Conservation (phyloP, 2,797 vertebrate species). For the Mustela erminea region DNA sequence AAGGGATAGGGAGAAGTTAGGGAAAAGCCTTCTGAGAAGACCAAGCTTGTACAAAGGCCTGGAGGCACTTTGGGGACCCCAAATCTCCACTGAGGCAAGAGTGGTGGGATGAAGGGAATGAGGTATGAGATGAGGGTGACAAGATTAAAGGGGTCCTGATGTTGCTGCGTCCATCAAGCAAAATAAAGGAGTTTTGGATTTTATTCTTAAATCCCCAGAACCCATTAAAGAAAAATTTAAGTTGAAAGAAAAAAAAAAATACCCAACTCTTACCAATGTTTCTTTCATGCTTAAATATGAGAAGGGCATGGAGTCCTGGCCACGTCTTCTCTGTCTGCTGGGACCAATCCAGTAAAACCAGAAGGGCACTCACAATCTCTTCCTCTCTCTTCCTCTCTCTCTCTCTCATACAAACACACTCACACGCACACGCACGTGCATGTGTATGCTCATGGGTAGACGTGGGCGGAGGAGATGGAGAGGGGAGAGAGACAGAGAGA, state of each 20-base stretch:
- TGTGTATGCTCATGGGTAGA: background rate
- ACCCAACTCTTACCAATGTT: background rate
- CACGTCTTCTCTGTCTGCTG: background rate
- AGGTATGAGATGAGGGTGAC: background rate
- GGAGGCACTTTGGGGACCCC: background rate
- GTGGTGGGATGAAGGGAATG: background rate
- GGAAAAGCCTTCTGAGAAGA: background rate
- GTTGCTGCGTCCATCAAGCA: background rate
- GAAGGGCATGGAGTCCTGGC: background rate
- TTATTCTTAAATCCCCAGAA: constrained; percentile 9
- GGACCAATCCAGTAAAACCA: background rate
- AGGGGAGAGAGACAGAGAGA: background rate
- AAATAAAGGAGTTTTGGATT: background rate
- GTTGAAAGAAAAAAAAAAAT: background rate
- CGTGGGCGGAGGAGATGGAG: background rate
- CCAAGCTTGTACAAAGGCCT: background rate
- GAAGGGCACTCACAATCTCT: background rate
- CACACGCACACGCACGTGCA: too few species aligned
- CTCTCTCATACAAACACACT: too few species aligned
- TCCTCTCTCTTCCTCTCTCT: too few species aligned
- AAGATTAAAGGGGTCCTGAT: background rate
- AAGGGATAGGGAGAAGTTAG: background rate
- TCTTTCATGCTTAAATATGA: background rate
- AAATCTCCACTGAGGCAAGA: background rate
- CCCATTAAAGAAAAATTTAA: background rate